A percentile compares a stretch with the other conserved stretches of the same genome.
These are phyloP conservation scores for Orycteropus afer DNA, from an alignment of 2,113 vertebrate genomes.

Conservation along the genomic window DNA sequence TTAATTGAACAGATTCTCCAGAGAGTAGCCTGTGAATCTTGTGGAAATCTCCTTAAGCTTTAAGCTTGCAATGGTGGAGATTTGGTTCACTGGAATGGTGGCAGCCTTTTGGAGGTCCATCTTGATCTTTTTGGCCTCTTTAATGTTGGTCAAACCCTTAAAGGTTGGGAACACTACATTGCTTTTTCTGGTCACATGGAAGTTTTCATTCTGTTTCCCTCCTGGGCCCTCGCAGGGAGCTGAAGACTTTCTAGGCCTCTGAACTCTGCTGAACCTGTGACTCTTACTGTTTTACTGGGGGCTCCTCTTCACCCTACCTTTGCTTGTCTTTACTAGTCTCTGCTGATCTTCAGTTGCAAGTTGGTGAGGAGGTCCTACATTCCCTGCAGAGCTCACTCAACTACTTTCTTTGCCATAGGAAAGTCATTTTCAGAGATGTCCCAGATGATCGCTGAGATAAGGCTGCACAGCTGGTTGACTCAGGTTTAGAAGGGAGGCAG, in stretches of 20 bases:
- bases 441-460: too few relatives aligned
- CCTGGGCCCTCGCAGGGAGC: constrained; percentile 80
- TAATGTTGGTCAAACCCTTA: too few relatives aligned
- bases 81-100: constrained; percentile 95
- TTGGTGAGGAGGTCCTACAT: constrained; percentile 89
- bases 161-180: too few relatives aligned
- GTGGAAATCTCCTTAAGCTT: constrained; percentile 93
- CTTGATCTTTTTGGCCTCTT: constrained; percentile 93
- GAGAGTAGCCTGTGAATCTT: constrained; percentile 93
- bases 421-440: constrained; percentile 90
- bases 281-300: constrained; percentile 82
- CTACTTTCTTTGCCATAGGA: constrained; percentile 89
- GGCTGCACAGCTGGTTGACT: too few relatives aligned
- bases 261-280: constrained; percentile 87
- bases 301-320: constrained; percentile 85
- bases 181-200: too few relatives aligned
- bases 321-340: constrained; percentile 87
- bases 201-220: constrained; percentile 78
- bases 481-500: too few relatives aligned
- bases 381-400: constrained; percentile 90
- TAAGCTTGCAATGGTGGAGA: constrained; percentile 92
- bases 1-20: constrained; percentile 87
- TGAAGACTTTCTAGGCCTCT: constrained; percentile 80
- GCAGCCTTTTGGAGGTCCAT: constrained; percentile 95
- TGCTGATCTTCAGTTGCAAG: constrained; percentile 88